Base-by-base conservation (phyloP, 2,113 vertebrate genomes). In the Ardeotis arabs region DNA sequence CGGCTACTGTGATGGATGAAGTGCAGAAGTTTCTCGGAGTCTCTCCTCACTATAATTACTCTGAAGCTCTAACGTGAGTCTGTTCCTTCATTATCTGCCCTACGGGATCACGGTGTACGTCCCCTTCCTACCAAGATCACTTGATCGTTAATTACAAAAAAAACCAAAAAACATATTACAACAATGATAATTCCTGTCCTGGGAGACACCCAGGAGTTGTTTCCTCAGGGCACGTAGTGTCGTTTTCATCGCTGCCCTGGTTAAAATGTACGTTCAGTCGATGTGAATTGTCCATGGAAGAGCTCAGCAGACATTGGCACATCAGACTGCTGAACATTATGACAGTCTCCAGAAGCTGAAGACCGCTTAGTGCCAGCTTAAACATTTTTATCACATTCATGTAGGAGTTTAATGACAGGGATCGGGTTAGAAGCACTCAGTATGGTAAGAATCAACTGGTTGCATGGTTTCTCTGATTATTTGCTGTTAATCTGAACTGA, bases 21-120 rank as follows among this genome's bases (percentile, higher is more conserved):
- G 99, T 99, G 21, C 99, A 99, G 98, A 99, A 98, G 98, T 99
- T 99, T 94, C 97, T 99, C 81, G 99, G 99, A 90, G 98, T 99
- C 27, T 98, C 98, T 96, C 98, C 99, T 94, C 98, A 99, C 93
- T 99, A 99, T 84, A 99, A 99, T 98, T 99, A 99, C 96, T 99
- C 99, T 17, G 99, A 99, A 98, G 98, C 99, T 16, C 98, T 99
- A 75, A 99, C 98, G 99, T 99, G 97, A 99, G 99, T 98, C 75
- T 81, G 28, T 94, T 93, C 62, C 83, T 66, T 78, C 81, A 69
- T 50, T 62, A 31, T 27, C 50, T 93, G 52, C 81, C 87, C 45
- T 58, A 25, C n/a, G 27, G 56, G 45, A 29, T 94, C 75, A 86
- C 37, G 24, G 80, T 55, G 27, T 39, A 31, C 53, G 16, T 6